Evolutionary conservation across 2,113 vertebrate genomes (phyloP).

Genomic region (Tretioscincus oriximinensis): DNA sequence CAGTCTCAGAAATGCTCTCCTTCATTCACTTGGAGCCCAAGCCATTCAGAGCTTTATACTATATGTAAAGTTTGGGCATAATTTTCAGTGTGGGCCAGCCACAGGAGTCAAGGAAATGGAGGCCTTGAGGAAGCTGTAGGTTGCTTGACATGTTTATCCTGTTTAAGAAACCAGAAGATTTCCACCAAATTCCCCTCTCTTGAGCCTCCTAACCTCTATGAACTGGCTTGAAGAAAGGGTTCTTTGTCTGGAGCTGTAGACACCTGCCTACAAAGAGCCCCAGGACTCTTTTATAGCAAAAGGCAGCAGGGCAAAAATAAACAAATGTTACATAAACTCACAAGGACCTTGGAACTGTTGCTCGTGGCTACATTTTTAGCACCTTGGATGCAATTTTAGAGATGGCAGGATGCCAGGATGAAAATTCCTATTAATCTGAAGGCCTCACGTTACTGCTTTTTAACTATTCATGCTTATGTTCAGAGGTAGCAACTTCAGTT

Average conservation of each 20-base stretch:
- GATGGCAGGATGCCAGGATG: no score
- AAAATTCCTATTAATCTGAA: not conserved
- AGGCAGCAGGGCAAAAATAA: no score
- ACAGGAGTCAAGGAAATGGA: no score
- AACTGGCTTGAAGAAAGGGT: not conserved
- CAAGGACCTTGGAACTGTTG: not conserved
- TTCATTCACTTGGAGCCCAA: no score
- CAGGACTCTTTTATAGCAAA: no score
- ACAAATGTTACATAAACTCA: no score
- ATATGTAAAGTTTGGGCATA: not conserved
- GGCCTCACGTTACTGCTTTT: not conserved
- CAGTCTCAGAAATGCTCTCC: no score
- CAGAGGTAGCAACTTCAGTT: no score
- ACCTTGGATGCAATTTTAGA: not conserved
- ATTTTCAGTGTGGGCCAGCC: fast-evolving
- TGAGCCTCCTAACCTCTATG: not conserved
- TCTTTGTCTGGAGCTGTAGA: not conserved
- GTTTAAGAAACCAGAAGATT: not conserved
- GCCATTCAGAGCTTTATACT: no score
- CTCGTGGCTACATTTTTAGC: not conserved
- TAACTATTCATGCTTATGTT: not conserved
- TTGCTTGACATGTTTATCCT: not conserved
- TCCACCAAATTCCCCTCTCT: not conserved
- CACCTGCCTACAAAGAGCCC: not conserved
- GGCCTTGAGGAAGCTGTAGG: not conserved